A percentile compares a stretch with the other conserved stretches of the same genome.
phyloP scores from a whole-genome alignment of 1,140 invertebrate genomes.

The Lepidurus couesii region DNA sequence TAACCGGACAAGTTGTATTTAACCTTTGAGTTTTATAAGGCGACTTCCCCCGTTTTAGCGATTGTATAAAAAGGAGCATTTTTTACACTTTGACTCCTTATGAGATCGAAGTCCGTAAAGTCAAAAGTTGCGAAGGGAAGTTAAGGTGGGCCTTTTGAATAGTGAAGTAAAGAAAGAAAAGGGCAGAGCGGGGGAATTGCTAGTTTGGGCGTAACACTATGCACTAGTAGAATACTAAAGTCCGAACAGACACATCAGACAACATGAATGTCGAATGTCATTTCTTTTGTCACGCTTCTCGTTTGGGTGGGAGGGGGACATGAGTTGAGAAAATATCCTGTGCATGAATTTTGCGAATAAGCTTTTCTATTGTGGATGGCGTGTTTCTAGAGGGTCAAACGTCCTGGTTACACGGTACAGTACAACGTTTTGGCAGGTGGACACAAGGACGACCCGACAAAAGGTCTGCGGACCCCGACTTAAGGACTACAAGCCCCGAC shows the following conservation, averaged over 20 bases:
- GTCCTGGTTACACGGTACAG: background rate
- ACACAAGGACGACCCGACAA: no score
- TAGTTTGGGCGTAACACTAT: background rate
- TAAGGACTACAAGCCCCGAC: no score
- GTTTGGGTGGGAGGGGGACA: background rate
- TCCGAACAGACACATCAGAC: background rate
- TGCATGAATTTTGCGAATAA: background rate
- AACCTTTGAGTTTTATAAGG: no score
- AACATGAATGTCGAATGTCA: background rate
- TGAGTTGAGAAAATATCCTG: background rate
- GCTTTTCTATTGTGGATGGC: background rate
- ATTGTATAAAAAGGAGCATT: no score
- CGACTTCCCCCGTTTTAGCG: no score
- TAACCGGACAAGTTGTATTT: no score
- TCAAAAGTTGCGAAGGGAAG: background rate
- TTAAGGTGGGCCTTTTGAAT: conserved; percentile 1
- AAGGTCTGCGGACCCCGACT: no score
- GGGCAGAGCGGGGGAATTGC: background rate
- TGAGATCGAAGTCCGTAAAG: background rate
- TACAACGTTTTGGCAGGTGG: no score
- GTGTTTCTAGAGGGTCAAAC: background rate
- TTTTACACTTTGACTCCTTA: background rate
- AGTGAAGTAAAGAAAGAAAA: background rate
- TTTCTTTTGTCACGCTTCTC: background rate
- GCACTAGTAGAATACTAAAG: background rate